Percentiles rank a stretch among this genome's conserved stretches.
These are phyloP conservation scores for Tetragonula carbonaria DNA, from an alignment of 2,888 invertebrate species.

Conservation along the genomic window DNA sequence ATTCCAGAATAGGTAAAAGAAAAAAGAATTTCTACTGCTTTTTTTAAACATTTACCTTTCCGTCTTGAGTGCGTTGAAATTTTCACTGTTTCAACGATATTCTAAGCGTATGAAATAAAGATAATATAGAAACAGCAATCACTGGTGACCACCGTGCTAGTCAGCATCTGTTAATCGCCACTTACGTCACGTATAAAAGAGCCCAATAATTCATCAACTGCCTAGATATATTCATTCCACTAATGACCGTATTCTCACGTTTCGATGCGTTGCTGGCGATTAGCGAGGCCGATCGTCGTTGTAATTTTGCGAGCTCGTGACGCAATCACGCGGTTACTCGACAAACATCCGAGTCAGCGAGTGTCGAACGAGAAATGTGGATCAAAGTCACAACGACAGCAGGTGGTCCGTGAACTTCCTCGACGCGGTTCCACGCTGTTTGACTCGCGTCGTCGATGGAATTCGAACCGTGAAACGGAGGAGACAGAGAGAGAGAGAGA, in stretches of 20 bases:
- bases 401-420: slow-evolving; percentile 61
- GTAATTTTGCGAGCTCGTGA: slow-evolving; percentile 42
- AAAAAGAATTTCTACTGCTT: no score
- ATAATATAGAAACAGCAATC: no score
- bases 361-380: slow-evolving; percentile 40
- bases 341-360: slow-evolving; percentile 24
- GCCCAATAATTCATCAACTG: slow-evolving; percentile 23
- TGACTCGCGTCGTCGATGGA: not conserved
- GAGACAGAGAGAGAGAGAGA: not conserved
- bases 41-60: no score
- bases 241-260: slow-evolving; percentile 29
- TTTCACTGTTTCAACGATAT: no score
- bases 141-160: no score
- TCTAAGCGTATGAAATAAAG: no score
- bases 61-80: no score
- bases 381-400: slow-evolving; percentile 54
- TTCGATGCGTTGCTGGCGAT: slow-evolving; percentile 25
- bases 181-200: slow-evolving; percentile 38
- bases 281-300: slow-evolving; percentile 49
- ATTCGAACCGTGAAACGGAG: slow-evolving; percentile 5
- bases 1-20: no score
- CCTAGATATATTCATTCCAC: not conserved
- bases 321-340: slow-evolving; percentile 44
- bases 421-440: not conserved
- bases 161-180: slow-evolving; percentile 12